These are phyloP conservation scores for Malurus leucopterus DNA, from an alignment of 2,797 vertebrate species.

Conservation along the genomic window DNA sequence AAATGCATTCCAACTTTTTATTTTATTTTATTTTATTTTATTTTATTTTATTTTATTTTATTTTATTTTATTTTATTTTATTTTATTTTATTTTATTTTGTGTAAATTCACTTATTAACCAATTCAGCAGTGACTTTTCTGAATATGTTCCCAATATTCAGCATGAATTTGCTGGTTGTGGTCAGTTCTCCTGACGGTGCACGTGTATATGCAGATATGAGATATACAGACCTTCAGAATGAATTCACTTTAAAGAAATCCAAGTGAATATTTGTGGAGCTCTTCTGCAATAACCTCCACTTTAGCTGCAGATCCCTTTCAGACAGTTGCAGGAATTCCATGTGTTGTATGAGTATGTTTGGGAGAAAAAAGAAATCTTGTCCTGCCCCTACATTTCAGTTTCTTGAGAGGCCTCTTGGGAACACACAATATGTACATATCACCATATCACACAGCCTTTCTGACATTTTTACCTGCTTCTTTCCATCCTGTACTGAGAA, in stretches of 20 bases:
- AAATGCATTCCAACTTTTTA: neutral
- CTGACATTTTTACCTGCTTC: neutral
- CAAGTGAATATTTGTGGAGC: neutral
- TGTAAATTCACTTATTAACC: neutral
- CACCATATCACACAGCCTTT: fast-evolving
- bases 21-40: neutral
- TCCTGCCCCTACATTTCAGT: neutral
- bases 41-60: neutral
- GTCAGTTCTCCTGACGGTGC: neutral
- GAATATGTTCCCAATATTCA: neutral
- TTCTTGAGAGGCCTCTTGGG: neutral
- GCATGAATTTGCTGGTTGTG: neutral
- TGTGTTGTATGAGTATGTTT: neutral
- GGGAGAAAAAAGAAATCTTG: neutral
- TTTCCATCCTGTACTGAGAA: neutral
- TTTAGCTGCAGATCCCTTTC: neutral
- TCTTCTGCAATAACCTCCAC: neutral
- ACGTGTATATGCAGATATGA: neutral
- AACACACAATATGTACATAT: fast-evolving
- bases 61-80: neutral
- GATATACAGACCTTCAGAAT: neutral
- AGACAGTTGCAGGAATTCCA: neutral
- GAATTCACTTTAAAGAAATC: neutral
- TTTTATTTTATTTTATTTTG: neutral
- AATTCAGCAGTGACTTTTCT: neutral